Percentiles rank a stretch among this genome's conserved stretches.
phyloP scores from a whole-genome alignment of 2,797 vertebrate species.

The Malacoraja senta region DNA sequence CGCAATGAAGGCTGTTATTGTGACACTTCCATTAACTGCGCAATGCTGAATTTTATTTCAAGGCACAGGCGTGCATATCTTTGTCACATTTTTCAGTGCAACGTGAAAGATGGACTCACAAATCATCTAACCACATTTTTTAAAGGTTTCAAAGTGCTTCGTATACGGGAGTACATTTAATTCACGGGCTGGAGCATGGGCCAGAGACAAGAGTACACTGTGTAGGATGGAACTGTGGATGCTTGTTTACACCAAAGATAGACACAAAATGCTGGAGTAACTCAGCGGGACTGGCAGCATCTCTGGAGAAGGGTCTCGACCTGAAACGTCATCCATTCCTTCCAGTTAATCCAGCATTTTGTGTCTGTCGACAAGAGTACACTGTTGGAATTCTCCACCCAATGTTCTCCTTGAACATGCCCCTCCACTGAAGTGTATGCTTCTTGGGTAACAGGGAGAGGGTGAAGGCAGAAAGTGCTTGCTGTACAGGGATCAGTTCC shows the following conservation, averaged over 20 bases:
- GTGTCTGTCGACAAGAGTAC: background rate
- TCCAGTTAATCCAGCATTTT: too few species aligned
- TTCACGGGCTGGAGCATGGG: background rate
- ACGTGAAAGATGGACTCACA: background rate
- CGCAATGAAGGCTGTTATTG: background rate
- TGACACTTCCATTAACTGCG: background rate
- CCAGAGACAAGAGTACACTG: background rate
- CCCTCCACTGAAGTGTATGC: background rate
- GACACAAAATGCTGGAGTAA: too few species aligned
- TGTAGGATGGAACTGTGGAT: background rate
- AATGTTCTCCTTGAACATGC: background rate
- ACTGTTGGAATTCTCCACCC: background rate
- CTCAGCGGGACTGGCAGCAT: too few species aligned
- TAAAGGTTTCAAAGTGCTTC: background rate
- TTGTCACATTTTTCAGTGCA: background rate
- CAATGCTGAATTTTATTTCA: background rate
- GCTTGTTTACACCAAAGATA: too few species aligned
- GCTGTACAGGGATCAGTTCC: too few species aligned
- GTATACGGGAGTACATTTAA: background rate
- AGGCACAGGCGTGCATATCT: background rate
- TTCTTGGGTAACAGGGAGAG: too few species aligned
- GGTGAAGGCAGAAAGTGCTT: too few species aligned
- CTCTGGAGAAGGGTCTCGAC: too few species aligned
- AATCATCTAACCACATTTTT: background rate
- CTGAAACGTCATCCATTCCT: too few species aligned